These are phyloP conservation scores for Platalea minor DNA, from an alignment of 2,797 vertebrate species.

Conservation along the genomic window DNA sequence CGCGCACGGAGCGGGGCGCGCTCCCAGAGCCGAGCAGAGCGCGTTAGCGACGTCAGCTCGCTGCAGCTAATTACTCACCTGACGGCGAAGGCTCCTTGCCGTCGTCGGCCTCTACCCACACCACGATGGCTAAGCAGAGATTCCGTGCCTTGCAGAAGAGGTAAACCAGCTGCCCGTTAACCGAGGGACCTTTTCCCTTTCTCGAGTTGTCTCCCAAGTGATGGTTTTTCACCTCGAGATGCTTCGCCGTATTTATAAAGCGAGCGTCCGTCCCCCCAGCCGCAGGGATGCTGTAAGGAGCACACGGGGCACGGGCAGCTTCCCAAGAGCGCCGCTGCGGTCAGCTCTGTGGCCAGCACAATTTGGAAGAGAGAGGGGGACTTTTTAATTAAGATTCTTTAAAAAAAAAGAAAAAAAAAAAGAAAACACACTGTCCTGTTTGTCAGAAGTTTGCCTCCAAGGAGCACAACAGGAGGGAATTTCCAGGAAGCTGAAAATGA, in stretches of 20 bases:
- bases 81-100: neutral
- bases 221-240: neutral
- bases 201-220: accelerated
- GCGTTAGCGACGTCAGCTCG: accelerated
- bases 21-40: neutral
- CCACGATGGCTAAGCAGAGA: neutral
- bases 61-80: neutral
- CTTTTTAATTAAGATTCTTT: neutral
- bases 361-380: neutral
- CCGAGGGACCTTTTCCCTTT: neutral
- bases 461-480: neutral
- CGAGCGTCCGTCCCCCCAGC: accelerated
- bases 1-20: neutral
- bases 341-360: neutral
- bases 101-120: neutral
- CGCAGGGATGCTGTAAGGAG: neutral
- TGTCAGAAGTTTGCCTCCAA: neutral
- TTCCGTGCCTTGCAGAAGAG: neutral
- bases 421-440: accelerated
- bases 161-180: neutral
- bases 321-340: neutral
- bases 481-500: neutral
- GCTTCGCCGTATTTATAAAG: neutral
- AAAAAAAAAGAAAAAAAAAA: neutral
- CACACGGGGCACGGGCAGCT: accelerated